A percentile compares a stretch with the other conserved stretches of the same genome.
phyloP scores from a whole-genome alignment of 2,113 vertebrate species.

The Eupsittula cactorum region DNA sequence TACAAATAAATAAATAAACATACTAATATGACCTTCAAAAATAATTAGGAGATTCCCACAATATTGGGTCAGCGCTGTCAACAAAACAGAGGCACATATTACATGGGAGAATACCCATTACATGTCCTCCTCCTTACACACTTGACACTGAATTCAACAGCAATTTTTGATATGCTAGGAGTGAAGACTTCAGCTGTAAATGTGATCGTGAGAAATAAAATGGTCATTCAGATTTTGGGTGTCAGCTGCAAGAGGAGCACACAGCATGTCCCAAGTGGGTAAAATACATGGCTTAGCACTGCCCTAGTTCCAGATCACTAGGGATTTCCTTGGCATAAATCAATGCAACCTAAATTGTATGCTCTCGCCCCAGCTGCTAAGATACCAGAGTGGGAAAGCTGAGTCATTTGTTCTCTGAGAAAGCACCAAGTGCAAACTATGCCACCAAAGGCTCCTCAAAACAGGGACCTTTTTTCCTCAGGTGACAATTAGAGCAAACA shows the following conservation, averaged over 20 bases:
- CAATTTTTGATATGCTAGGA: background rate
- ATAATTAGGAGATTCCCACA: background rate
- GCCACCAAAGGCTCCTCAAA: background rate
- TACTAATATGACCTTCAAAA: background rate
- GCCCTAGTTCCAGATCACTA: background rate
- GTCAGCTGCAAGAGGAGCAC: background rate
- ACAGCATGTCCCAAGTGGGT: background rate
- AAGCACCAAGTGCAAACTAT: fast-evolving
- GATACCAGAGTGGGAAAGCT: background rate
- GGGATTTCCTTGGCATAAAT: slow-evolving; percentile 20
- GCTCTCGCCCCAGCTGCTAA: background rate
- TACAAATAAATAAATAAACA: background rate
- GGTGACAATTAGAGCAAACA: background rate
- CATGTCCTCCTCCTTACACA: background rate
- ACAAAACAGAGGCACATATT: background rate
- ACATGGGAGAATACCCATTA: background rate
- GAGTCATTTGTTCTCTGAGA: background rate
- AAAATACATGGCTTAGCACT: background rate
- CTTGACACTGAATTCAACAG: background rate
- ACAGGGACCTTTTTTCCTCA: background rate
- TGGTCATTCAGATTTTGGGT: background rate
- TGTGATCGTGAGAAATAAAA: background rate
- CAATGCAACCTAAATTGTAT: background rate
- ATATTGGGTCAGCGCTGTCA: background rate
- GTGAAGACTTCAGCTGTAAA: background rate